Evolutionary conservation across 1,140 invertebrate genomes (phyloP).

Genomic region (Hyposmocoma kahamanoa): DNA sequence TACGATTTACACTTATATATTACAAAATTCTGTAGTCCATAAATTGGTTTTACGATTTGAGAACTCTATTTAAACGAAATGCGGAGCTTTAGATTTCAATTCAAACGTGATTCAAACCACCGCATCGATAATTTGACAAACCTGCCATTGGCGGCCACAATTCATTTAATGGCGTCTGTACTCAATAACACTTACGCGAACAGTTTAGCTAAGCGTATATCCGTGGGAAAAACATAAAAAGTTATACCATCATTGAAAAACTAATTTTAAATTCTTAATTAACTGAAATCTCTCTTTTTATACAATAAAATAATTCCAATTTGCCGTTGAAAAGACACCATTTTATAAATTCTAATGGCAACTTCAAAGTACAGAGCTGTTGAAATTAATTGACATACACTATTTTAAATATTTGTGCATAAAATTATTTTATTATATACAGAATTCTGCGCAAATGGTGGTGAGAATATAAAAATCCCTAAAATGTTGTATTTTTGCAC

Average conservation of each 20-base stretch:
- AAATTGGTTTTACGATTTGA: slow-evolving; percentile 25
- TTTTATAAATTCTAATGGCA: slow-evolving; percentile 7
- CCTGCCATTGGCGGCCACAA: slow-evolving; percentile 31
- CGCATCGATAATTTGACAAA: slow-evolving; percentile 72
- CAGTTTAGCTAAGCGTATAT: too few relatives aligned
- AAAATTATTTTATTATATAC: too few relatives aligned
- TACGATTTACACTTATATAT: slow-evolving; percentile 20
- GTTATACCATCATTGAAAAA: too few relatives aligned
- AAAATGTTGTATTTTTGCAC: too few relatives aligned
- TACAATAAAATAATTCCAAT: background rate
- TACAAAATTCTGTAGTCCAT: slow-evolving; percentile 39
- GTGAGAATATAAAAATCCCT: too few relatives aligned
- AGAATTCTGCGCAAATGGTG: too few relatives aligned
- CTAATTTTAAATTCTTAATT: background rate
- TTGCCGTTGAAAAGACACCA: background rate
- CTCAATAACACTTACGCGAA: too few relatives aligned
- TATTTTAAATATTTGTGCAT: background rate
- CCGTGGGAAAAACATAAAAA: too few relatives aligned
- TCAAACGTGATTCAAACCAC: slow-evolving; percentile 73
- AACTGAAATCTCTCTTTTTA: background rate
- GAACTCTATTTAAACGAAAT: too few relatives aligned
- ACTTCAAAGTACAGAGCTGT: slow-evolving; percentile 25
- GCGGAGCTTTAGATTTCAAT: slow-evolving; percentile 60
- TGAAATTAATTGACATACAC: slow-evolving; percentile 21
- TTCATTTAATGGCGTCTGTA: slow-evolving; percentile 58